Percentiles rank a stretch among this genome's conserved stretches.
Conservation (phyloP, 2,888 invertebrate species). For the Brenthis daphne region DNA sequence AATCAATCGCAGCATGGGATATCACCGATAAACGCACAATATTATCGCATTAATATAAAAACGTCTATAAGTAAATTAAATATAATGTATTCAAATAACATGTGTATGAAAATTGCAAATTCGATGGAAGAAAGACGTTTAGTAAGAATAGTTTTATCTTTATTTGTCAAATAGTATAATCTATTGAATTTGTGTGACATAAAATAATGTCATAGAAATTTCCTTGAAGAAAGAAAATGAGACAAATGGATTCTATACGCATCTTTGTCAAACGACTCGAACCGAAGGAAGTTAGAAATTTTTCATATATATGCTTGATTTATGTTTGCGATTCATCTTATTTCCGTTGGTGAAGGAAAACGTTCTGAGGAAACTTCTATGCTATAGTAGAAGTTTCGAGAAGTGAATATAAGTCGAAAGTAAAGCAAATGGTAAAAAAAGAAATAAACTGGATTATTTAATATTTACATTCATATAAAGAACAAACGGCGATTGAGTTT, state of each 20-base stretch:
- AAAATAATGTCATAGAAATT: slow-evolving; percentile 7
- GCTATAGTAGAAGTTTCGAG: background rate
- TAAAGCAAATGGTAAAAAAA: background rate
- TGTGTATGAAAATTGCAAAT: too few relatives aligned
- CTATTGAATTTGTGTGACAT: background rate
- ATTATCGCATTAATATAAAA: too few relatives aligned
- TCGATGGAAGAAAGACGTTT: too few relatives aligned
- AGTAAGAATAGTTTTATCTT: too few relatives aligned
- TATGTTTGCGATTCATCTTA: slow-evolving; percentile 21
- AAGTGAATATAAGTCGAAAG: slow-evolving; percentile 7
- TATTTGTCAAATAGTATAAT: background rate
- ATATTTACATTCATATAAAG: too few relatives aligned
- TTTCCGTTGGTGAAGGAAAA: slow-evolving; percentile 2
- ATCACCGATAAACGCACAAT: too few relatives aligned
- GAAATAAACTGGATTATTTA: too few relatives aligned
- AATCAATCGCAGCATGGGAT: too few relatives aligned
- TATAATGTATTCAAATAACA: too few relatives aligned
- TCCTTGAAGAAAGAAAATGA: slow-evolving; percentile 9
- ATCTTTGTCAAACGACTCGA: slow-evolving; percentile 20
- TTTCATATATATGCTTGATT: slow-evolving; percentile 22
- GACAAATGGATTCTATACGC: slow-evolving; percentile 18
- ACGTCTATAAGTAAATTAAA: too few relatives aligned
- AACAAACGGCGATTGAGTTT: too few relatives aligned
- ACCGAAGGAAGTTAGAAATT: slow-evolving; percentile 18
- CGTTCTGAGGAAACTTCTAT: slow-evolving; percentile 1